Evolutionary conservation across 2,888 invertebrate species (phyloP).

Genomic region (Idaea biselata): DNA sequence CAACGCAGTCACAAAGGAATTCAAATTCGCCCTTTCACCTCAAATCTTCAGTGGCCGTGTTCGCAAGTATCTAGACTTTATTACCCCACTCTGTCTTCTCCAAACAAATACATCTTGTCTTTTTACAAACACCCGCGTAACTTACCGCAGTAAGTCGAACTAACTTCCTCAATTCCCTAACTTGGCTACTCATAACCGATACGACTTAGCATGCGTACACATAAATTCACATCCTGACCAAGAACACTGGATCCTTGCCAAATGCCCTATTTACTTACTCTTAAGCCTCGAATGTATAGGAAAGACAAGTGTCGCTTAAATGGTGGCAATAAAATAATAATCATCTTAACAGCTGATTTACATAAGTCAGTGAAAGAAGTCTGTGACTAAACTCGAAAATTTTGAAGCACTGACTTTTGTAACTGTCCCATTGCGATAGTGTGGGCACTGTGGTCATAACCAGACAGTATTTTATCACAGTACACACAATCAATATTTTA

Average conservation of each 20-base stretch:
- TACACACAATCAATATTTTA: no score
- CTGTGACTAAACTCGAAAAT: background rate
- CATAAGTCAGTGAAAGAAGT: background rate
- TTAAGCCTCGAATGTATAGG: background rate
- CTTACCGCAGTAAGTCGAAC: background rate
- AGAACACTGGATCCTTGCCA: background rate
- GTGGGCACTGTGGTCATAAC: no score
- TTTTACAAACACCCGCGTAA: background rate
- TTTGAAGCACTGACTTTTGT: no score
- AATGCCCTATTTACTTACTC: conserved; percentile 1
- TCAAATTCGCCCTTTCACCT: no score
- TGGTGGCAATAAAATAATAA: background rate
- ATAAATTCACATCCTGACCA: conserved; percentile 18
- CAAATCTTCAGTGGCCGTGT: no score
- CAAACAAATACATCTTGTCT: background rate
- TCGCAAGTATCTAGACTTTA: no score
- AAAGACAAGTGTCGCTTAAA: background rate
- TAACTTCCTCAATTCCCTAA: conserved; percentile 5
- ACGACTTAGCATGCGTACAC: conserved; percentile 25
- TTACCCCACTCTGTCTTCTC: background rate
- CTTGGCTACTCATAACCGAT: conserved; percentile 21
- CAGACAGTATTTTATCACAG: no score
- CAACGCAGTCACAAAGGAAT: no score
- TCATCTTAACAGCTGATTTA: background rate
- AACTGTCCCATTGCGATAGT: no score